Base-by-base conservation (phyloP, 2,888 invertebrate species). In the Plebejus melissa region DNA sequence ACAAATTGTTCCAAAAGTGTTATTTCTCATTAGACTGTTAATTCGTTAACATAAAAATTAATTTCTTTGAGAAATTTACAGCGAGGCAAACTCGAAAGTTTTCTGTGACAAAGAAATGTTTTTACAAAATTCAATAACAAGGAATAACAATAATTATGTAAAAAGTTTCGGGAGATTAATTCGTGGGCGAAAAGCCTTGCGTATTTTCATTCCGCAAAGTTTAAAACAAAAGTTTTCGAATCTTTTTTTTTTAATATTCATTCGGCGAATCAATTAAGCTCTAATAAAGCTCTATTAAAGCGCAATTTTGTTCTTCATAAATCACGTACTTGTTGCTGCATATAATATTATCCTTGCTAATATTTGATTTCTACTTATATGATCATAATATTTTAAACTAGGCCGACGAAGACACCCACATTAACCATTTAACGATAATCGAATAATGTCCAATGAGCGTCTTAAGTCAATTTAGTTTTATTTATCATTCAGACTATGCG, bases 91-190 rank as follows among this genome's bases (percentile, higher is more conserved):
- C 65, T 32, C 32, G 13, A 65, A 65, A 65, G 65, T 65, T 65
- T 36, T 65, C 65, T 32, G 13, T 32, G 32, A 36, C 65, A 36
- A 65, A 65, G 65, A 16, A 16, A 65, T 65, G 32, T 65, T 65
- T 65, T 65, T 36, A 65, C 65, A 65, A 32, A 65, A 65, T 65
- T 65, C 65, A 36, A 65, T 65, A 65, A 71, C 22, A 71, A 71
- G 46, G 41, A 41, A 71, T 71, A 71, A 71, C 46, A 46, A 65
- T 41, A 46, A 46, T 41, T 41, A 4, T 71, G 71, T 71, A 22
- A 28, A 71, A 71, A 41, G 71, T 71, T 71, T 71, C 41, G 11
- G 36, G 28, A 71, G 71, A 71, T 41, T 46, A 71, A 71, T 71
- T 46, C 28, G 38, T 28, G 46, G 32, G 65, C 65, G 65, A 32